phyloP scores from a whole-genome alignment of 2,113 vertebrate species.

The Willisornis vidua region DNA sequence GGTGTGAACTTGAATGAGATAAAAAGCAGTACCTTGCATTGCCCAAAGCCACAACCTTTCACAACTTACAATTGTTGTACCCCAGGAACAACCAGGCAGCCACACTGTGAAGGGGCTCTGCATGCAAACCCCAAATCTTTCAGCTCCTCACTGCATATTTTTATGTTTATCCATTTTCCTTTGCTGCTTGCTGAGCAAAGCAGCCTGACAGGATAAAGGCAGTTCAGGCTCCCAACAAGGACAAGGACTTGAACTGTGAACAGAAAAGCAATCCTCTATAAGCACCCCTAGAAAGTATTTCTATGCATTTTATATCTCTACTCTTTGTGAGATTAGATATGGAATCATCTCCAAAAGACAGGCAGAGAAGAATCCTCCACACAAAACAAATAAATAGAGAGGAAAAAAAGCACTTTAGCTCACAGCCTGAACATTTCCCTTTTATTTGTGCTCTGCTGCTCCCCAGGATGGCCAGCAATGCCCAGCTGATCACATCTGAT shows the following conservation, averaged over 20 bases:
- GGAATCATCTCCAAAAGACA: not conserved
- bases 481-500: conserved; percentile 14
- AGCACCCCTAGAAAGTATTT: not conserved
- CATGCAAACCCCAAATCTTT: not conserved
- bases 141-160: not conserved
- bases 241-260: not conserved
- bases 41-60: not conserved
- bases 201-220: not conserved
- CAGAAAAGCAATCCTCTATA: not conserved
- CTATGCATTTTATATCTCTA: not conserved
- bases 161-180: not conserved
- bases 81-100: not conserved
- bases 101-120: not conserved
- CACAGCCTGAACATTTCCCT: not conserved
- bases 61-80: not conserved
- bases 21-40: not conserved
- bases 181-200: not conserved
- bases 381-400: not conserved
- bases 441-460: not conserved
- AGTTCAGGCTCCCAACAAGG: not conserved
- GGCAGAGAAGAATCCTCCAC: not conserved
- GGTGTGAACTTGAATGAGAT: not conserved
- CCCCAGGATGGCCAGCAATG: not conserved
- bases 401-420: not conserved
- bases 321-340: not conserved